These are phyloP conservation scores for Baccha elongata DNA, from an alignment of 2,888 invertebrate species.

Conservation along the genomic window DNA sequence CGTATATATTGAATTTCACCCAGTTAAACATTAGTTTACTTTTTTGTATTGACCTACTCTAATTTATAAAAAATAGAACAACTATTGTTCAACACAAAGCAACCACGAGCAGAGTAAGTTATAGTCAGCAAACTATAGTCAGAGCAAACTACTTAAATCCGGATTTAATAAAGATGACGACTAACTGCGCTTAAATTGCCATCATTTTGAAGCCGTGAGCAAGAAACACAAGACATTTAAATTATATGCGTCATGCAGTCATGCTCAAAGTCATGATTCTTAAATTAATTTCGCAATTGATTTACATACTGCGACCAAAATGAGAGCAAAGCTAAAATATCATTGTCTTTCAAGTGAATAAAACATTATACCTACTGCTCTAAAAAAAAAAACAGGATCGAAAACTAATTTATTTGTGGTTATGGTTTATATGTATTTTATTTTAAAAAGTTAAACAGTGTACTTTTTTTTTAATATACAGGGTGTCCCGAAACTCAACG, in stretches of 20 bases:
- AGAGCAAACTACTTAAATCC: constrained; percentile 29
- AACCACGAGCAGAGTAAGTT: not conserved
- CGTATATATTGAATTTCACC: too few species aligned
- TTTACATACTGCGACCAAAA: not conserved
- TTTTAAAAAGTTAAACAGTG: too few species aligned
- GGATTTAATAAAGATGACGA: constrained; percentile 29
- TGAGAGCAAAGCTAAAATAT: not conserved
- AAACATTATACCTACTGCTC: too few species aligned
- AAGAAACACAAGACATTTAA: constrained; percentile 6
- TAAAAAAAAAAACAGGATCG: not conserved
- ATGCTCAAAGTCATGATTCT: not conserved
- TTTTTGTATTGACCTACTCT: constrained; percentile 4
- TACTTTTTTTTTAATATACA: too few species aligned
- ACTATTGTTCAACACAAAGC: not conserved
- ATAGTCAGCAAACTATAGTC: too few species aligned
- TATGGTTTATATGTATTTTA: too few species aligned
- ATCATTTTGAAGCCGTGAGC: not conserved
- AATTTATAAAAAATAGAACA: constrained; percentile 14
- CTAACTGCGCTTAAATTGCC: constrained; percentile 49
- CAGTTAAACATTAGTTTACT: not conserved
- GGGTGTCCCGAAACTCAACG: too few species aligned
- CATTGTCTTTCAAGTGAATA: not conserved
- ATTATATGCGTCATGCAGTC: constrained; percentile 28
- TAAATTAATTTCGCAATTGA: constrained; percentile 38
- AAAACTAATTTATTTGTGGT: not conserved